A percentile compares a stretch with the other conserved stretches of the same genome.
phyloP scores from a whole-genome alignment of 2,888 invertebrate species.

The Bursaphelenchus okinawaensis region DNA sequence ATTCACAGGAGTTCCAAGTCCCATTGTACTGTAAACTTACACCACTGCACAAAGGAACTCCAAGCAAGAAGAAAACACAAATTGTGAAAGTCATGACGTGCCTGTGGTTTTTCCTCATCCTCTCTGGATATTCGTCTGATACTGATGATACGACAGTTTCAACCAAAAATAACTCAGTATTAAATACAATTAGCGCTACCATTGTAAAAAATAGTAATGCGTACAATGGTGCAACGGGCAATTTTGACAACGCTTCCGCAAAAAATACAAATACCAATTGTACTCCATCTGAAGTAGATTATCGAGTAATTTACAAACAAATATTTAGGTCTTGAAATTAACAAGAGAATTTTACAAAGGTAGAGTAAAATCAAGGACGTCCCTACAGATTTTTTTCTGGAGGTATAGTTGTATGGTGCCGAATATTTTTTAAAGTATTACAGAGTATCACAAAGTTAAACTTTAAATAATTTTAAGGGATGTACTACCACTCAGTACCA shows the following conservation, averaged over 20 bases:
- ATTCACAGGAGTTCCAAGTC: too few species aligned
- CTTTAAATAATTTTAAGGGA: background rate
- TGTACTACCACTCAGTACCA: too few species aligned
- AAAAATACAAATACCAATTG: constrained; percentile 76
- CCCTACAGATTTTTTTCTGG: too few species aligned
- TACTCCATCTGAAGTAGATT: constrained; percentile 35
- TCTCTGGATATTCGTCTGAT: constrained; percentile 62
- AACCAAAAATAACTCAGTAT: constrained; percentile 61
- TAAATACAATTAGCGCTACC: constrained; percentile 51
- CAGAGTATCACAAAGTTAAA: constrained; percentile 2
- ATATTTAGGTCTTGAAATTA: too few species aligned
- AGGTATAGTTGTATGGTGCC: too few species aligned
- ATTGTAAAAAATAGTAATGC: constrained; percentile 74
- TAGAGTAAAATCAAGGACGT: background rate
- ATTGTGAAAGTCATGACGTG: constrained; percentile 47
- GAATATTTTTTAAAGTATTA: too few species aligned
- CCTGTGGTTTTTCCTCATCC: constrained; percentile 52
- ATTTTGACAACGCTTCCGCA: constrained; percentile 72
- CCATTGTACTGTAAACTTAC: constrained; percentile 35
- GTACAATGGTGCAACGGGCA: constrained; percentile 77
- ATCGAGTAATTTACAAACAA: background rate
- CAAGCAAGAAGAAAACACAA: constrained; percentile 45
- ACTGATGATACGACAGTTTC: constrained; percentile 64
- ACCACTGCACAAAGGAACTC: constrained; percentile 53
- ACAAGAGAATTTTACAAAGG: background rate